phyloP scores from a whole-genome alignment of 2,113 vertebrate genomes.

The Poicephalus gulielmi region DNA sequence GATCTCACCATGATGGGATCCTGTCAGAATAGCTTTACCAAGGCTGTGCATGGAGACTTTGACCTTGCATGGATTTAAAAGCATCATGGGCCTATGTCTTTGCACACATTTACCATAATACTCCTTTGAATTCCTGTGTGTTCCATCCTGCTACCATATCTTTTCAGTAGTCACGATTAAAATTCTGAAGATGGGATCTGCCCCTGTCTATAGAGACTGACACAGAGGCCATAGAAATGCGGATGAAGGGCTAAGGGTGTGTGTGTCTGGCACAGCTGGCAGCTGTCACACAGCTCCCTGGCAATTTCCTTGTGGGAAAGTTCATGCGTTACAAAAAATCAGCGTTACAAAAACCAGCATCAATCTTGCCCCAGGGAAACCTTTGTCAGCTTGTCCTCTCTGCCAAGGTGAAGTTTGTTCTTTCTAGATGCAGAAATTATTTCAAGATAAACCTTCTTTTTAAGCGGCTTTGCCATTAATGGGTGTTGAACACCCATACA shows the following conservation, averaged over 20 bases:
- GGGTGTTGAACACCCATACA: not conserved
- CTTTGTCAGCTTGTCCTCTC: not conserved
- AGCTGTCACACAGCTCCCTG: not conserved
- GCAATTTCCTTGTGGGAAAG: not conserved
- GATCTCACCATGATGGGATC: not conserved
- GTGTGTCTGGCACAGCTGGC: not conserved
- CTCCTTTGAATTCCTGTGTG: not conserved
- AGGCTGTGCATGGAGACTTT: not conserved
- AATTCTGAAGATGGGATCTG: not conserved
- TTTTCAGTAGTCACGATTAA: not conserved
- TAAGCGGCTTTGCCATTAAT: not conserved
- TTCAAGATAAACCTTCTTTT: not conserved
- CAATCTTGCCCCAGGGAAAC: not conserved
- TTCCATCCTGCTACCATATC: not conserved
- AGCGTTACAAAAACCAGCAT: not conserved
- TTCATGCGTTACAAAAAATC: not conserved
- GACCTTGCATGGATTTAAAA: not conserved
- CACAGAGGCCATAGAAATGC: not conserved
- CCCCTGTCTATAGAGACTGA: not conserved
- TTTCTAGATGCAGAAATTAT: not conserved
- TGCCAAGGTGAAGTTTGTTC: not conserved
- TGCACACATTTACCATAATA: not conserved
- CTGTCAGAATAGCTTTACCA: not conserved
- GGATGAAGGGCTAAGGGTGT: not conserved
- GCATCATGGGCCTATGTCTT: not conserved